Evolutionary conservation across 1,140 invertebrate genomes (phyloP), one percentile per base, ranked within the genome.

Genomic region (Aphaenogaster rudis): DNA sequence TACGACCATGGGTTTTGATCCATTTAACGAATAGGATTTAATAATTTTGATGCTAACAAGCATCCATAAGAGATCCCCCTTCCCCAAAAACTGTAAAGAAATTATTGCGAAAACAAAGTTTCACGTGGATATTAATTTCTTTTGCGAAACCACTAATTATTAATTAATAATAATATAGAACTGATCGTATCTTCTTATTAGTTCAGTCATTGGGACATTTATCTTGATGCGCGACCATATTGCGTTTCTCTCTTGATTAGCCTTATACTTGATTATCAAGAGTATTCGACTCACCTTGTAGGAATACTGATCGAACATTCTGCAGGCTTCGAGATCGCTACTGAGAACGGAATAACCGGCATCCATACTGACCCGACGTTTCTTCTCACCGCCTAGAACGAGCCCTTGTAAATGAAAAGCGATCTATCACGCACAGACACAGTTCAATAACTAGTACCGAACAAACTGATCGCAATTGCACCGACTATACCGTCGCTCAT

Each of bases 231-330:
- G 1, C 17, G 33, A 59, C 7, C 57, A 9, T 28, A 8, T 13
- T 33, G n/a, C 21, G 21, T 61, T 39, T n/a, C 7, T 45, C 42
- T 8, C 28, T 15, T 15, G 28, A 15, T 64, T 42, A 42, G 61
- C 1, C 11, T 66, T 66, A 39, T 21, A 72, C 8, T 54, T n/a
- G 7, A 54, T 50, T 50, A 69, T 45, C 2, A n/a, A 13, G 6
- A n/a, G n/a, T 42, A 21, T 39, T 67, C 17, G 13, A 92, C 94
- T 94, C 94, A 97, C 96, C 96, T 97, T 97, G 93, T 97, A 97
- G 84, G 96, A 94, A 93, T 97, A 97, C 94, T 97, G 96, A 93
- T 97, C 96, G 90, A 97, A 97, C 96, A 97, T 97, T 93, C 96
- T 96, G 95, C 96, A 96, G 84, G 96, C 96, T 93, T 97, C 97